Evolutionary conservation across 2,888 invertebrate species (phyloP), one percentile per base, ranked within the genome.

Genomic region (Cheilosia pagana): DNA sequence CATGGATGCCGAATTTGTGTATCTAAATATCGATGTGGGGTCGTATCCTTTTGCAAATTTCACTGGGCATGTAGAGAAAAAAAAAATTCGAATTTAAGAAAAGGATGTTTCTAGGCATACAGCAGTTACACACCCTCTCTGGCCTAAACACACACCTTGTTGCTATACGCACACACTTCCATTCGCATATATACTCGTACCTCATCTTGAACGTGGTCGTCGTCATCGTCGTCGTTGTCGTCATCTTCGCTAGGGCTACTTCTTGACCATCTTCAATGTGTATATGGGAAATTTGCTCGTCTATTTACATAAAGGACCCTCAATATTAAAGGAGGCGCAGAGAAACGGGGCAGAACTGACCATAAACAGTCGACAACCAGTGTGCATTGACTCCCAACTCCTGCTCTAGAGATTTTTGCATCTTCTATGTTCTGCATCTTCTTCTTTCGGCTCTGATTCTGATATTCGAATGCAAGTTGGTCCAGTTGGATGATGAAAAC

Each of bases 401-500:
- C 21, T 68, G 10, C 74, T 63, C 52, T 35, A 25, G 23, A 31
- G 41, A 60, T 48, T 70, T 75, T 70, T 79, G 83, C 68, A 67
- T 55, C 59, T 21, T 55, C 63, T 50, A 19, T 71, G 70, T 35
- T 35, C 52, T 14, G 7, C 39, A 21, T 45, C 74, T 39, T 60
- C 62, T 62, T 55, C 39, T 86, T 86, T 83, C 87, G 87, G 86
- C 87, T 67, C 87, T 88, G 88, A 88, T 88, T 88, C 87, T 87
- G 71, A 57, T 81, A 68, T 65, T 71, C 28, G 57, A 71, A 52
- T 16, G 45, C 67, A 71, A 52, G 55, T 63, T 88, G 89, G 83
- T 89, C 87, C 88, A 89, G 88, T 88, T 79, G 74, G 74, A 79
- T 87, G 50, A 86, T 81, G 86, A 87, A 87, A 87, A 87, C 83